Evolutionary conservation across 2,888 invertebrate genomes (phyloP).

Genomic region (Panzeria rudis): DNA sequence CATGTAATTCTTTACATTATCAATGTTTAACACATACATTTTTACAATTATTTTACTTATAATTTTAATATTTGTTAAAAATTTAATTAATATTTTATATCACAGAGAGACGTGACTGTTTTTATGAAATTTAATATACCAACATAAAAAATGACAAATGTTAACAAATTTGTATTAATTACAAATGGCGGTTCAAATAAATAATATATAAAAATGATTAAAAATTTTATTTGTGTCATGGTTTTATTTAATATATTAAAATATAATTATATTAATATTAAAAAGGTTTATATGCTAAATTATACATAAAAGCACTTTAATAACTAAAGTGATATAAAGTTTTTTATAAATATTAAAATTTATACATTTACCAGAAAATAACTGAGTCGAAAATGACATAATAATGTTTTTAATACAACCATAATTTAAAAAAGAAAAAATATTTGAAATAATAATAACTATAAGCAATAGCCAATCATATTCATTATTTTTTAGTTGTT

Average conservation of each 20-base stretch:
- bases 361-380: not conserved
- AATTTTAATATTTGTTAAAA: slow-evolving; percentile 44
- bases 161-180: slow-evolving; percentile 16
- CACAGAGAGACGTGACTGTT: slow-evolving; percentile 79
- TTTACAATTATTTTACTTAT: slow-evolving; percentile 41
- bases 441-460: too few relatives aligned
- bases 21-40: slow-evolving; percentile 20
- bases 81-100: slow-evolving; percentile 74
- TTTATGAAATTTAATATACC: slow-evolving; percentile 51
- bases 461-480: too few relatives aligned
- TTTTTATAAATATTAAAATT: not conserved
- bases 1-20: slow-evolving; percentile 35
- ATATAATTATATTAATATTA: not conserved
- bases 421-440: too few relatives aligned
- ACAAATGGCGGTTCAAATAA: slow-evolving; percentile 2
- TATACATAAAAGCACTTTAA: not conserved
- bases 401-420: not conserved
- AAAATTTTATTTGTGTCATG: slow-evolving; percentile 51
- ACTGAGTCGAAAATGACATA: not conserved
- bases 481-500: too few relatives aligned
- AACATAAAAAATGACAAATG: slow-evolving; percentile 13
- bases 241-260: slow-evolving; percentile 17
- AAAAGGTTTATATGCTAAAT: not conserved
- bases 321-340: not conserved
- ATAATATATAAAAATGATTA: slow-evolving; percentile 13